Evolutionary conservation across 2,797 vertebrate genomes (phyloP), one percentile per base, ranked within the genome.

Genomic region (Psittacula derbiana): DNA sequence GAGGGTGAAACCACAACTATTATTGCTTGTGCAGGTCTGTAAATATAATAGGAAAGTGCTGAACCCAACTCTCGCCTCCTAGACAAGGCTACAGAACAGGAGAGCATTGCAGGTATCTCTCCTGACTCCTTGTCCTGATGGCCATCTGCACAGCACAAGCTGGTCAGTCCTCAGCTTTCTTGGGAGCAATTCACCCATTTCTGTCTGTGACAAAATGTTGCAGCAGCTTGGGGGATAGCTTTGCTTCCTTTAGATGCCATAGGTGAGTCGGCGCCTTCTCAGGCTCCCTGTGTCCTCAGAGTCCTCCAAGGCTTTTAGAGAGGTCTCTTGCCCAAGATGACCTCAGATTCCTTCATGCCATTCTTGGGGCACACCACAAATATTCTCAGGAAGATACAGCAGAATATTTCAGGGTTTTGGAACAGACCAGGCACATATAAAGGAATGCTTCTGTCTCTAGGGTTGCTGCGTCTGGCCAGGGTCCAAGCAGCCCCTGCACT

Each of bases 181-280:
- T 44, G 82, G 43, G 61, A 80, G n/a, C 8, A 6, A 55, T 55
- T 80, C 28, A 49, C 19, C 25, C 0, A 0, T 31, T 86, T 49
- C n/a, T 44, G 24, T 11, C 43, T 64, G 49, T 0, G 4, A 19
- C 28, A 2, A 0, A 66, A 28, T 31, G 41, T 38, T 2, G 0
- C 0, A 0, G 40, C 33, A 66, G 40, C 25, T 27, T 4, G 2
- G n/a, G 41, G 36, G 11, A 62, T 17, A n/a, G 19, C 28, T 49
- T 69, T 75, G 28, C 13, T 86, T 43, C 43, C n/a, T 62, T 62
- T 25, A 71, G 71, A 41, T 27, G 16, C 15, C 52, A 50, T 0
- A 0, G 16, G 38, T 7, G 21, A 81, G 44, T 46, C 1, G 1
- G 25, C 15, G 12, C 30, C 25, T 30, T 62, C 12, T 58, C 24